Evolutionary conservation across 2,888 invertebrate species (phyloP).

Genomic region (Nomada hirtipes): DNA sequence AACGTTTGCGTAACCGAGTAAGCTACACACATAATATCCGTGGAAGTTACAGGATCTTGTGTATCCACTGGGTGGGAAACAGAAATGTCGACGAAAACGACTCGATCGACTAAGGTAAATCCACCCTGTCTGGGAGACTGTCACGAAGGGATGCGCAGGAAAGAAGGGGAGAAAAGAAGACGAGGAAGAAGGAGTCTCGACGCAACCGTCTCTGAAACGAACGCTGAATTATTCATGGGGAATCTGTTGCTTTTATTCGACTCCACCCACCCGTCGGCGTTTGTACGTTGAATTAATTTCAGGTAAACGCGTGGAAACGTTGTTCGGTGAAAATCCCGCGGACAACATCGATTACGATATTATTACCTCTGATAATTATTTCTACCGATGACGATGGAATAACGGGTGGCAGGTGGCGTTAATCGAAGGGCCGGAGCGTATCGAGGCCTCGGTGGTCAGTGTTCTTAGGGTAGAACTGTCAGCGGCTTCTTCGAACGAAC

Average conservation of each 20-base stretch:
- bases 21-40: conserved; percentile 28
- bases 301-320: conserved; percentile 4
- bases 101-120: conserved; percentile 53
- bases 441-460: background rate
- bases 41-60: conserved; percentile 27
- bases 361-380: background rate
- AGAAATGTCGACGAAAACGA: conserved; percentile 54
- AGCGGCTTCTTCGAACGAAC: background rate
- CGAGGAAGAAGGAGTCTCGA: conserved; percentile 20
- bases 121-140: conserved; percentile 35
- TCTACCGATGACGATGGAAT: background rate
- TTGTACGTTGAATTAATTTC: conserved; percentile 46
- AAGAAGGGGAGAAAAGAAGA: background rate
- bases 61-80: conserved; percentile 25
- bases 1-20: conserved; percentile 57
- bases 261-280: conserved; percentile 28
- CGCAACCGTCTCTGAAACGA: conserved; percentile 56
- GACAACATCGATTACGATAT: background rate
- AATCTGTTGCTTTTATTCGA: conserved; percentile 76
- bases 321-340: background rate
- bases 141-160: conserved; percentile 32
- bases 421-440: background rate
- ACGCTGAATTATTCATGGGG: conserved; percentile 75
- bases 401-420: background rate
- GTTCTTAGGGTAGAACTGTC: background rate